A percentile compares a stretch with the other conserved stretches of the same genome.
These are phyloP conservation scores for Rallus limicola DNA, from an alignment of 2,113 vertebrate species.

Conservation along the genomic window DNA sequence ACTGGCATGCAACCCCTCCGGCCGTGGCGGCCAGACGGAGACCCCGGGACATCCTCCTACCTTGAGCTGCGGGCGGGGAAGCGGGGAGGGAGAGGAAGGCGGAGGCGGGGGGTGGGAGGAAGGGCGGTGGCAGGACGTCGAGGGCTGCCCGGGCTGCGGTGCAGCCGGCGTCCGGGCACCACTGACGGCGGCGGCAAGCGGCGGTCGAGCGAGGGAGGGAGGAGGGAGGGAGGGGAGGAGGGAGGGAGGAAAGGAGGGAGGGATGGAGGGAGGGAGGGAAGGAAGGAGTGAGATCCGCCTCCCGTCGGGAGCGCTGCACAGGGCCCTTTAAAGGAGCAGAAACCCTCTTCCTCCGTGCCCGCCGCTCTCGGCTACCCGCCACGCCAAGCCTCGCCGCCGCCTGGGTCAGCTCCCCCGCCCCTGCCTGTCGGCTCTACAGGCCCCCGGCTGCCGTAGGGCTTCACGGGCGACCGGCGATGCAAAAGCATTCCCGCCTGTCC, in stretches of 20 bases:
- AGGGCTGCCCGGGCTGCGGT: slow-evolving; percentile 37
- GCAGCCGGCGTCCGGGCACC: slow-evolving; percentile 49
- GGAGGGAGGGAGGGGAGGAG: background rate
- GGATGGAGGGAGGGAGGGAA: background rate
- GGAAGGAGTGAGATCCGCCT: slow-evolving; percentile 84
- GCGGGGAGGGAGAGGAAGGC: slow-evolving; percentile 29
- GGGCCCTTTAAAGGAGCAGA: slow-evolving; percentile 77
- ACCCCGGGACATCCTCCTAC: slow-evolving; percentile 34
- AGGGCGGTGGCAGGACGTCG: slow-evolving; percentile 44
- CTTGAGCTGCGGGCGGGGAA: slow-evolving; percentile 28
- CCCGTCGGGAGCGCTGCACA: slow-evolving; percentile 78
- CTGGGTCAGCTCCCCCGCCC: no score
- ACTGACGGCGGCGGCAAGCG: slow-evolving; percentile 28
- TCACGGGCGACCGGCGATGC: no score
- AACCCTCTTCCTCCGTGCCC: background rate
- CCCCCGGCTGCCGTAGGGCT: background rate
- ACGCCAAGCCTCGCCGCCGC: no score
- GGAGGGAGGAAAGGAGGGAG: background rate
- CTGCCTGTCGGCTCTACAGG: background rate
- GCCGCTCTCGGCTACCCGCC: background rate
- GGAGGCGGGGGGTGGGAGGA: background rate
- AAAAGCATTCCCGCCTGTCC: background rate
- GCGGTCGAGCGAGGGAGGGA: background rate
- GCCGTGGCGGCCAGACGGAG: background rate
- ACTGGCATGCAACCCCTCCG: background rate